Evolutionary conservation across 2,888 invertebrate species (phyloP), one percentile per base, ranked within the genome.

Genomic region (Catocala nupta): DNA sequence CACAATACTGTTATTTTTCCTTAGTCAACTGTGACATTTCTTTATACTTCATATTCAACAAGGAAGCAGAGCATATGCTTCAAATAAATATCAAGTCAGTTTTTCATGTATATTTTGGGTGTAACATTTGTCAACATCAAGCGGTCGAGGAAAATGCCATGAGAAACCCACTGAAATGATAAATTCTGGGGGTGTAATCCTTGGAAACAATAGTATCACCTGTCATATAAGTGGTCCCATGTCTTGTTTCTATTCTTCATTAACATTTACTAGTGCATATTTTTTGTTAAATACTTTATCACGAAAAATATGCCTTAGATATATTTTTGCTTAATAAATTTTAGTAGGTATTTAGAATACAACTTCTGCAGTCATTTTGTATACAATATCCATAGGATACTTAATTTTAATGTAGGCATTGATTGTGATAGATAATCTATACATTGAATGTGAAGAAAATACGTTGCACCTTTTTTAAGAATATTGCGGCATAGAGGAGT

Each of bases 1-100:
- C 49, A 11, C 5, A 33, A 13, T 47, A 10, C 13, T 45, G 8
- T 16, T 47, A 47, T 47, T 47, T 47, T 47, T 13, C 25, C 13
- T 7, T 4, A 47, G 47, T 16, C 47, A 47, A 47, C 47, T 16
- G 36, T 39, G 36, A 47, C 47, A 16, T 16, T 47, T 16, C 9
- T 47, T 47, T 47, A 13, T 34, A 34, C 49, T 33, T 13, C 43
- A n/a, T 39, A 44, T 11, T 33, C 44, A 44, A 54, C 54, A 33
- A 54, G 54, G 44, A 54, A 54, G 34, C n/a, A 7, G 13, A 33
- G 33, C 54, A 54, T 25, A 54, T 44, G 25, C 44, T 44, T 44
- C 33, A 54, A 54, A 51, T 51, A 51, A 51, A 54, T 54, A 54
- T 54, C 33, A 54, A 54, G 54, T 54, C 54, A 44, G 36, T 54